phyloP scores from a whole-genome alignment of 2,113 vertebrate genomes.

The Odocoileus virginianus region DNA sequence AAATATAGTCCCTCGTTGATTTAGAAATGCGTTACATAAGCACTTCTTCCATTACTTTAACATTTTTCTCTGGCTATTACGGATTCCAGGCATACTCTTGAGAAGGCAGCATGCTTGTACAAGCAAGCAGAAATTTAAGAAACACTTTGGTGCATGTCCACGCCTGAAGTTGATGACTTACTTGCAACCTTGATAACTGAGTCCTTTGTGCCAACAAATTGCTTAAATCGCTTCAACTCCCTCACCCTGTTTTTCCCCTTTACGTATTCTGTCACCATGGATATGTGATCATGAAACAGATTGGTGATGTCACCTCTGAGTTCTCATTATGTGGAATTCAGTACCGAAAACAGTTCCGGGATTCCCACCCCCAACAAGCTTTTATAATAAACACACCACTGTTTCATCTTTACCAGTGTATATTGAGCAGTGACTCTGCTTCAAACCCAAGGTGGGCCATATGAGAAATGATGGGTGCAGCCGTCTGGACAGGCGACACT shows the following conservation, averaged over 20 bases:
- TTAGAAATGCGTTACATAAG: constrained; percentile 27
- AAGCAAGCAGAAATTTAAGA: constrained; percentile 48
- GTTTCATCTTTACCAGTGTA: background rate
- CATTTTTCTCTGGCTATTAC: background rate
- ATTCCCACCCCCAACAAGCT: background rate
- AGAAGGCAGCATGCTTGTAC: constrained; percentile 16
- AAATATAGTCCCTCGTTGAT: background rate
- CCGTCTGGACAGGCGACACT: background rate
- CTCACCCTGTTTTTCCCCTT: constrained; percentile 37
- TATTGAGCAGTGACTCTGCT: background rate
- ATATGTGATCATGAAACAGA: constrained; percentile 41
- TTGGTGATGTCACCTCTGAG: background rate
- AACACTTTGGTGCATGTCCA: background rate
- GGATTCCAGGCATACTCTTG: constrained; percentile 28
- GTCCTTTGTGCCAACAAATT: constrained; percentile 44
- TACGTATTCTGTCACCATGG: background rate
- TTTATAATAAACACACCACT: background rate
- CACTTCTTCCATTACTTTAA: background rate
- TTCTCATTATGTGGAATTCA: background rate
- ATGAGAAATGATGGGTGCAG: rapidly evolving
- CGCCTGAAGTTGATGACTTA: constrained; percentile 40
- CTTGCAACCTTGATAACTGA: constrained; percentile 43
- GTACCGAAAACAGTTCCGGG: background rate
- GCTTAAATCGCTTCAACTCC: constrained; percentile 11
- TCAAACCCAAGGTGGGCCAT: background rate